Conservation (phyloP, 1,140 invertebrate genomes). For the Platyscapa corneri region DNA sequence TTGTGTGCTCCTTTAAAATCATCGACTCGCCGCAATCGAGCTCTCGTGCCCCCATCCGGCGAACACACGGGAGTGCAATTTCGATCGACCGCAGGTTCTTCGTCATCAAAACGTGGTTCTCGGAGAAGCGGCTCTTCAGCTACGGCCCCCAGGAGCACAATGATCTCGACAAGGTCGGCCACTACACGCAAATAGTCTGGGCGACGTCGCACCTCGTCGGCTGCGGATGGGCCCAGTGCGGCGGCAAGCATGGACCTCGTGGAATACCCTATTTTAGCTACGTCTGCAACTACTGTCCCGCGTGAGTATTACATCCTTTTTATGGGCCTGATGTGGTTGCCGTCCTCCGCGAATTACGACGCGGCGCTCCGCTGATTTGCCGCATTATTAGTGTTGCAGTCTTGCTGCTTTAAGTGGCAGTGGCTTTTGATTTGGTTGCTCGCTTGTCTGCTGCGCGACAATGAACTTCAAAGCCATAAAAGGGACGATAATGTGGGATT, state of each 20-base stretch:
- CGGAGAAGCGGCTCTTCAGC: constrained; percentile 84
- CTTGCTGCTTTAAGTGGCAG: too few relatives aligned
- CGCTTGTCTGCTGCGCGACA: too few relatives aligned
- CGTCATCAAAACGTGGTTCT: constrained; percentile 85
- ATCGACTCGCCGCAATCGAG: too few relatives aligned
- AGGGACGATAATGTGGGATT: too few relatives aligned
- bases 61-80: background rate
- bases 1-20: too few relatives aligned
- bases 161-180: constrained; percentile 80
- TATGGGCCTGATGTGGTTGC: too few relatives aligned
- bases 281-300: constrained; percentile 91
- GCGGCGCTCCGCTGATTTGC: too few relatives aligned
- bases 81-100: constrained; percentile 79
- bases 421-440: too few relatives aligned
- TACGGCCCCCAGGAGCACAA: constrained; percentile 78
- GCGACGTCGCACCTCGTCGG: constrained; percentile 85
- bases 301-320: constrained; percentile 77
- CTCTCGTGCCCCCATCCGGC: too few relatives aligned
- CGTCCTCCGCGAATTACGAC: too few relatives aligned
- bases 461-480: too few relatives aligned
- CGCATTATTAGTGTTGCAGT: too few relatives aligned
- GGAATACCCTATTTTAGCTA: constrained; percentile 84
- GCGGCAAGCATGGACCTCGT: constrained; percentile 72
- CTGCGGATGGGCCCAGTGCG: constrained; percentile 84
- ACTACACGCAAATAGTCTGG: constrained; percentile 91